Conservation (phyloP, 1,140 invertebrate species). For the Rhyzopertha dominica region DNA sequence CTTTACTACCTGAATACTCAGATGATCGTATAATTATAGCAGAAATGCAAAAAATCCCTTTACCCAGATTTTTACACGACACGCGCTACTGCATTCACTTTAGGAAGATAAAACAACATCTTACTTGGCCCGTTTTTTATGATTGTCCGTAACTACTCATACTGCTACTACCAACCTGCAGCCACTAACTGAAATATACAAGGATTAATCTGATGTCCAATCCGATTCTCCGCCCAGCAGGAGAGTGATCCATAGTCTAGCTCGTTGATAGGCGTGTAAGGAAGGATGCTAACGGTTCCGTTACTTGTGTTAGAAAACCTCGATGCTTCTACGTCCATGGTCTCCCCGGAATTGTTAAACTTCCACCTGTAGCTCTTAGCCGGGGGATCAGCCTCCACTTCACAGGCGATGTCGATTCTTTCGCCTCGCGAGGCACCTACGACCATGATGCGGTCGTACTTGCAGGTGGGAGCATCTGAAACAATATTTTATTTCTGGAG, state of each 20-base stretch:
- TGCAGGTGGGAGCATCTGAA: slow-evolving; percentile 78
- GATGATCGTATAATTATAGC: too few species aligned
- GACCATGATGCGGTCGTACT: slow-evolving; percentile 65
- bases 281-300: slow-evolving; percentile 61
- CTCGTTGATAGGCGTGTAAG: slow-evolving; percentile 65
- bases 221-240: slow-evolving; percentile 76
- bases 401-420: slow-evolving; percentile 75
- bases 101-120: background rate
- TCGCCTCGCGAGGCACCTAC: slow-evolving; percentile 81
- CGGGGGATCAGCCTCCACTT: slow-evolving; percentile 81
- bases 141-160: background rate
- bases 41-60: too few species aligned
- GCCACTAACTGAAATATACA: slow-evolving; percentile 76
- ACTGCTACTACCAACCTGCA: slow-evolving; percentile 35
- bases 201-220: slow-evolving; percentile 75
- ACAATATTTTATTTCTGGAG: too few species aligned
- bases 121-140: background rate
- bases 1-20: too few species aligned
- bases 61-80: too few species aligned
- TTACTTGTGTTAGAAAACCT: slow-evolving; percentile 60
- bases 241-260: slow-evolving; percentile 75
- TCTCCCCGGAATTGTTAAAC: slow-evolving; percentile 83
- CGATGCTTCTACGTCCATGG: slow-evolving; percentile 68
- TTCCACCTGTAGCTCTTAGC: slow-evolving; percentile 83
- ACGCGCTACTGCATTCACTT: background rate